Base-by-base conservation (phyloP, 92 coral and sea anemone genomes). In the Zoanthus gigantus region DNA sequence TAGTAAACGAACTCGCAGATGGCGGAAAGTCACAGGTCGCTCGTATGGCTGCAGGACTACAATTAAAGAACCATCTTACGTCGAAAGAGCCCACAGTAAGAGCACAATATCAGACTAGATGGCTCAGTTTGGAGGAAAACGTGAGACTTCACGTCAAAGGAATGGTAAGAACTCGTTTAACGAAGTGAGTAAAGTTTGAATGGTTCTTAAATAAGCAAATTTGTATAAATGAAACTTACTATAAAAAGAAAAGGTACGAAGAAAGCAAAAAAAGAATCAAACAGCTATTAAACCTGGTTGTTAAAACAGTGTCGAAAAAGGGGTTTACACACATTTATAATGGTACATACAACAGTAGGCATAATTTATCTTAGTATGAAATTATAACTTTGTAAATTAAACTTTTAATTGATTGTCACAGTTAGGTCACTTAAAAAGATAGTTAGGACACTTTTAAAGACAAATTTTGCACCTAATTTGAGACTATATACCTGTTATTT, bases 31-130 rank as follows among this genome's bases (percentile, higher is more conserved):
- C 97, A 52, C 96, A 92, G 69, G 98, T 97, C 69, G 98, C 98
- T 76, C 92, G 99, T 45, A 97, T 97, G 99, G 99, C 99, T 18
- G 99, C 97, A 7, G 99, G 98, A 10, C 86, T 97, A 61, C 99
- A 97, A 79, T 91, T 97, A 34, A 97, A 97, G 86, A 97, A 97
- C 79, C 93, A 90, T 48, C 94, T 97, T 29, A 97, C 99, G 3
- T 95, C 99, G 54, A 97, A 97, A 87, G 99, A 97, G 86, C 89
- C 92, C 1, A 56, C 86, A 48, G 90, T 97, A 42, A 90, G 96
- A 78, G n/a, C 79, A 53, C 96, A 90, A 53, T 89, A 88, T 85
- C 99, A 95, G 57, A 98, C 94, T 32, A 85, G 98, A 83, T 97
- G 99, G 99, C 79, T 95, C 10, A n/a, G 90, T 15, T 65, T 93